Evolutionary conservation across 2,797 vertebrate species (phyloP).

Genomic region (Tragelaphus eurycerus): DNA sequence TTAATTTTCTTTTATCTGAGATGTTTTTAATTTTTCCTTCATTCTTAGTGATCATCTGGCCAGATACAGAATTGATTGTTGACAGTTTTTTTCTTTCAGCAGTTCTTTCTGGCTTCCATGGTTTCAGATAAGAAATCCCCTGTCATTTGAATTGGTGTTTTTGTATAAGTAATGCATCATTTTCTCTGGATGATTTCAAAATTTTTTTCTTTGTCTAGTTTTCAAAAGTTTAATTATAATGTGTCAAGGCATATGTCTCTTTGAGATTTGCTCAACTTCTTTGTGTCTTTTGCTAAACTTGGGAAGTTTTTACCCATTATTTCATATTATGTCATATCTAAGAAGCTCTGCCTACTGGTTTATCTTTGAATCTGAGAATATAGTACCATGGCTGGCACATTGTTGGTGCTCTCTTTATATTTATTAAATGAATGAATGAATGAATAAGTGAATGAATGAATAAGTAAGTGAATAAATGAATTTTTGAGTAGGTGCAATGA

Average conservation of each 20-base stretch:
- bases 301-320: not conserved
- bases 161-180: not conserved
- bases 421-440: not conserved
- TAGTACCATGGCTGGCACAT: not conserved
- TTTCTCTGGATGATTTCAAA: slow-evolving; percentile 20
- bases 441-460: not conserved
- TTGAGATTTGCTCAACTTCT: slow-evolving; percentile 1
- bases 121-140: not conserved
- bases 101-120: not conserved
- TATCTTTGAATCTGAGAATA: slow-evolving; percentile 36
- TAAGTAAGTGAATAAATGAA: not conserved
- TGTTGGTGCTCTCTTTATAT: not conserved
- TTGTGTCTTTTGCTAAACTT: slow-evolving; percentile 41
- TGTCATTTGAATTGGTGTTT: not conserved
- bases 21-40: slow-evolving; percentile 11
- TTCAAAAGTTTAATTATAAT: slow-evolving; percentile 42
- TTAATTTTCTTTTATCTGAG: slow-evolving; percentile 23
- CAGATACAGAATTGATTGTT: not conserved
- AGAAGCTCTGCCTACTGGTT: slow-evolving; percentile 30
- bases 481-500: not conserved
- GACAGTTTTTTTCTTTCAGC: not conserved
- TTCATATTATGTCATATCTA: not conserved
- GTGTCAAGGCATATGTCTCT: not conserved
- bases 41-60: not conserved
- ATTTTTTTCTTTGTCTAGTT: not conserved